A percentile compares a stretch with the other conserved stretches of the same genome.
Evolutionary conservation across 2,888 invertebrate genomes (phyloP).

Genomic region (Ashinkailepas kermadecensis): DNA sequence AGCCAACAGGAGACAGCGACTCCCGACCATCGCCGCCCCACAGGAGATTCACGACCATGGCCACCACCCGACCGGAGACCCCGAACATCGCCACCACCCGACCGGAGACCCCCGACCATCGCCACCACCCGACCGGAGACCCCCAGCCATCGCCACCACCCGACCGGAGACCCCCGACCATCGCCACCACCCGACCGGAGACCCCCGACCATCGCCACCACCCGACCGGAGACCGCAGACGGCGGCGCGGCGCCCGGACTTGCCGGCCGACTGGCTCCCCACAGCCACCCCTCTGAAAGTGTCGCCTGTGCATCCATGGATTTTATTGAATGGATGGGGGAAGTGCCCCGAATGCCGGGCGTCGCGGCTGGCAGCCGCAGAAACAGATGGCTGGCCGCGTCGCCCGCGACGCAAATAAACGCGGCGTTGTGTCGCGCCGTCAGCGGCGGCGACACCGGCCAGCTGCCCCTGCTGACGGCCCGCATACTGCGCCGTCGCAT

Average conservation of each 20-base stretch:
- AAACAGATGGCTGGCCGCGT: background rate
- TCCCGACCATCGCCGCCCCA: background rate
- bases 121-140: too few relatives aligned
- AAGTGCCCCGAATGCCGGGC: background rate
- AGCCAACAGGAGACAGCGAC: background rate
- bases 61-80: too few relatives aligned
- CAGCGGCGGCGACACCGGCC: background rate
- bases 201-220: background rate
- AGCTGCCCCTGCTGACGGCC: background rate
- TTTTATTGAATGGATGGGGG: slow-evolving; percentile 12
- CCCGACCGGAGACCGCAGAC: background rate
- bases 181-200: background rate
- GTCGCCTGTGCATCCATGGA: background rate
- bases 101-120: too few relatives aligned
- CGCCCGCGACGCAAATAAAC: slow-evolving; percentile 8
- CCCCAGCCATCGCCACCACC: background rate
- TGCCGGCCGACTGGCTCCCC: background rate
- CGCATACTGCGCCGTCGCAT: background rate
- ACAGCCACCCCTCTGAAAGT: background rate
- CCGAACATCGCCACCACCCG: too few relatives aligned
- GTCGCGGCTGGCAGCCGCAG: background rate
- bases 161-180: background rate
- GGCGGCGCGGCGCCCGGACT: background rate
- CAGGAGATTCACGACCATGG: background rate
- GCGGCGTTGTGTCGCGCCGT: background rate